Evolutionary conservation across 2,797 vertebrate genomes (phyloP), one percentile per base, ranked within the genome.

Genomic region (Cryptoblepharus egeriae): DNA sequence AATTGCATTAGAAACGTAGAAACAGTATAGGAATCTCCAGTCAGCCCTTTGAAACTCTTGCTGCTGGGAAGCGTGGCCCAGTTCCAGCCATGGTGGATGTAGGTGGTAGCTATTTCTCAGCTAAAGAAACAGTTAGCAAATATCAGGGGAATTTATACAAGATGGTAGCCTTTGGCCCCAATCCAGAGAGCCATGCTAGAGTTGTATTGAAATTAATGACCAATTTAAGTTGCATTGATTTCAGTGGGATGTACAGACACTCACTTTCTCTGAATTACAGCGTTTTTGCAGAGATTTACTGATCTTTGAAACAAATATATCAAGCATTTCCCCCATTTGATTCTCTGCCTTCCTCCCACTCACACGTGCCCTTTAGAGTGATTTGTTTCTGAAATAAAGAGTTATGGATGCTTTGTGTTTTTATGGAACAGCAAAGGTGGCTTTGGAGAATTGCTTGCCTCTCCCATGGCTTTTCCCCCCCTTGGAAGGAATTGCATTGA

Each of bases 381-480:
- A 83, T 89, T 87, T 84, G 3, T 0, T 87, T 86, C 85, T 67
- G 49, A 77, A 68, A 84, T 49, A 85, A 86, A 90, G 87, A 71
- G 11, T 7, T 26, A 63, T 10, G 5, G 10, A 76, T 77, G 73
- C 37, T 85, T 81, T 87, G 32, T 24, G 0, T 73, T 1, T 74
- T 5, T 80, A 11, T 64, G 68, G 45, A 85, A 67, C 12, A 60
- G 5, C 76, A 87, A 80, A 58, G 70, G 58, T 85, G 49, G 87
- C 85, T 69, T 83, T 77, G 81, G 37, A 83, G 4, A 1, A 39
- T 81, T 82, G 30, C 84, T 45, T 79, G 12, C 28, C 26, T 85
- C 77, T 80, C 32, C 16, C 78, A 35, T 26, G 78, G 5, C 77
- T 82, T 4, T 77, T 8, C 84, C 69, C 67, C 84, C 69, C 67